These are phyloP conservation scores for Triplophysa tibetana DNA, from an alignment of 2,113 vertebrate genomes.

Conservation along the genomic window DNA sequence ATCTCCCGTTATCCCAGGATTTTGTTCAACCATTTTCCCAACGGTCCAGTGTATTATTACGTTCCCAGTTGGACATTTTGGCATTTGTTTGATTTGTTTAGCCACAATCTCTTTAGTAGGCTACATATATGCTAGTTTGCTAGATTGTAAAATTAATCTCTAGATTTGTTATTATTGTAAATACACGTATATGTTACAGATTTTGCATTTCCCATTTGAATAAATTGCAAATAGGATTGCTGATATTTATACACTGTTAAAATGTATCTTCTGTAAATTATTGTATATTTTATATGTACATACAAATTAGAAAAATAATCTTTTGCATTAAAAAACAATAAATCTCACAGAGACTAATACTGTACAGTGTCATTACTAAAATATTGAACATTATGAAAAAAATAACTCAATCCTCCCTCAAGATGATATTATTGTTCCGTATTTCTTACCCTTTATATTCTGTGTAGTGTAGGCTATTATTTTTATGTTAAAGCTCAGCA, in stretches of 20 bases:
- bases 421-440: background rate
- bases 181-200: slow-evolving; percentile 50
- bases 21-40: background rate
- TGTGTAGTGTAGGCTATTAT: no score
- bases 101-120: slow-evolving; percentile 40
- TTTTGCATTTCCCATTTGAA: slow-evolving; percentile 51
- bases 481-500: no score
- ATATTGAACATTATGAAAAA: background rate
- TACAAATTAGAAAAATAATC: slow-evolving; percentile 48
- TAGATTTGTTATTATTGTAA: slow-evolving; percentile 54
- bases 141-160: slow-evolving; percentile 53
- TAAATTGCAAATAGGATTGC: slow-evolving; percentile 50
- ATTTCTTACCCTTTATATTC: no score
- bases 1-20: background rate
- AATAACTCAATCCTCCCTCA: background rate
- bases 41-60: background rate
- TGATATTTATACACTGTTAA: slow-evolving; percentile 59
- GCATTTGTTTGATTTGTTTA: slow-evolving; percentile 30
- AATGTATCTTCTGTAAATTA: slow-evolving; percentile 58
- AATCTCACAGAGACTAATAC: slow-evolving; percentile 36
- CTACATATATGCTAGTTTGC: slow-evolving; percentile 41
- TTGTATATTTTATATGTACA: slow-evolving; percentile 56
- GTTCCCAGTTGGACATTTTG: background rate
- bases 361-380: slow-evolving; percentile 35
- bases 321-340: slow-evolving; percentile 54